A percentile compares a stretch with the other conserved stretches of the same genome.
Conservation (phyloP, 1,140 invertebrate genomes). For the Brachystomella parvula region DNA sequence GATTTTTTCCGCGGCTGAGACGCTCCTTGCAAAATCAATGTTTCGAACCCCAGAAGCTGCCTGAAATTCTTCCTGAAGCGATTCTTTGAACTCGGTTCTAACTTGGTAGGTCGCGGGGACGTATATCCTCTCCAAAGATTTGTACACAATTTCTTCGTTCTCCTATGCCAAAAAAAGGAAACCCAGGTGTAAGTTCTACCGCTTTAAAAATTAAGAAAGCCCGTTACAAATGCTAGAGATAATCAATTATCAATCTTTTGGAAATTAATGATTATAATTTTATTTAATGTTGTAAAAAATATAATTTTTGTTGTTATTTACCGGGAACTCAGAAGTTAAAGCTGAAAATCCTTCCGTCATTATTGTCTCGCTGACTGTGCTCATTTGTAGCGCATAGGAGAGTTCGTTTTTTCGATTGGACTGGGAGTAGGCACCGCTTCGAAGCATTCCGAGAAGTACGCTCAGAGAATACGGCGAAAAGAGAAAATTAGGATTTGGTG, state of each 20-base stretch:
- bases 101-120: background rate
- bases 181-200: background rate
- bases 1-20: background rate
- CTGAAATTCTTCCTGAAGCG: background rate
- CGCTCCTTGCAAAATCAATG: constrained; percentile 1
- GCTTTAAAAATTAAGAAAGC: background rate
- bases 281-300: background rate
- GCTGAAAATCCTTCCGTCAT: constrained; percentile 2
- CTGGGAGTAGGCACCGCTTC: background rate
- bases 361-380: background rate
- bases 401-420: background rate
- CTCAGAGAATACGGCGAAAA: constrained; percentile 1
- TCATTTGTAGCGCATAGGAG: background rate
- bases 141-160: background rate
- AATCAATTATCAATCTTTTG: background rate
- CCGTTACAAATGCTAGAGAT: background rate
- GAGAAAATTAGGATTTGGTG: background rate
- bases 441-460: constrained; percentile 4
- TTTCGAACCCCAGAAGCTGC: background rate
- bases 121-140: constrained; percentile 3
- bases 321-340: background rate
- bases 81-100: background rate
- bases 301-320: no score
- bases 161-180: background rate
- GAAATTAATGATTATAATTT: background rate